A percentile compares a stretch with the other conserved stretches of the same genome.
phyloP scores from a whole-genome alignment of 1,140 invertebrate genomes.

The Neoseiulus cucumeris region DNA sequence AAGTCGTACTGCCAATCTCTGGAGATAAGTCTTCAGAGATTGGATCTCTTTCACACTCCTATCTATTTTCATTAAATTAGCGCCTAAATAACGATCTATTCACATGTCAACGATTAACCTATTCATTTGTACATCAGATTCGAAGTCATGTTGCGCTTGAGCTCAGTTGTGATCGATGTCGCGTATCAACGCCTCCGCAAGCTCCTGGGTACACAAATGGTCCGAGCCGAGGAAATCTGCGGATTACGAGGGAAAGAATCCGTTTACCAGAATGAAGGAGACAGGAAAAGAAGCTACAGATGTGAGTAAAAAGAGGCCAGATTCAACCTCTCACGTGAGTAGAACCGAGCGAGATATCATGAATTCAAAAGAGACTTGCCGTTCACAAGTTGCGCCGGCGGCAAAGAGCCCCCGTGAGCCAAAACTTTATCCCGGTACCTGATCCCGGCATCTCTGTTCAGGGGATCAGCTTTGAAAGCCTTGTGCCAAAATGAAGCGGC shows the following conservation, averaged over 20 bases:
- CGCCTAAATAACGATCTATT: too few species aligned
- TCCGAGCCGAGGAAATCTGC: not conserved
- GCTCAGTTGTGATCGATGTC: not conserved
- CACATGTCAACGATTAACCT: too few species aligned
- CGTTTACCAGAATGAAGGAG: not conserved
- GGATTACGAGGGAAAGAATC: not conserved
- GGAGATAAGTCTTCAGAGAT: too few species aligned
- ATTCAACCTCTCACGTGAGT: too few species aligned
- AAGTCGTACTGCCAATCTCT: too few species aligned
- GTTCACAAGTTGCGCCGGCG: constrained; percentile 44
- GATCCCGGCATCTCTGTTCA: constrained; percentile 50
- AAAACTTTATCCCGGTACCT: constrained; percentile 53
- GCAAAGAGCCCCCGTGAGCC: constrained; percentile 66
- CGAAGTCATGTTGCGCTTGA: not conserved
- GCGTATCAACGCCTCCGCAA: not conserved
- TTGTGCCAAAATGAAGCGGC: constrained; percentile 82
- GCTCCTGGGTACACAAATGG: not conserved
- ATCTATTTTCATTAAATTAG: too few species aligned
- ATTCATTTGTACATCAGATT: too few species aligned
- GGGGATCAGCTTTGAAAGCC: constrained; percentile 62
- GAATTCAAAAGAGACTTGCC: constrained; percentile 16
- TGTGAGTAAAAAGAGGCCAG: too few species aligned
- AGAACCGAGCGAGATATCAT: not conserved
- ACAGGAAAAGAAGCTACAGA: too few species aligned
- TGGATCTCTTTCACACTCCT: too few species aligned